A percentile compares a stretch with the other conserved stretches of the same genome.
Conservation (phyloP, 2,113 vertebrate genomes). For the Pitta sordida region DNA sequence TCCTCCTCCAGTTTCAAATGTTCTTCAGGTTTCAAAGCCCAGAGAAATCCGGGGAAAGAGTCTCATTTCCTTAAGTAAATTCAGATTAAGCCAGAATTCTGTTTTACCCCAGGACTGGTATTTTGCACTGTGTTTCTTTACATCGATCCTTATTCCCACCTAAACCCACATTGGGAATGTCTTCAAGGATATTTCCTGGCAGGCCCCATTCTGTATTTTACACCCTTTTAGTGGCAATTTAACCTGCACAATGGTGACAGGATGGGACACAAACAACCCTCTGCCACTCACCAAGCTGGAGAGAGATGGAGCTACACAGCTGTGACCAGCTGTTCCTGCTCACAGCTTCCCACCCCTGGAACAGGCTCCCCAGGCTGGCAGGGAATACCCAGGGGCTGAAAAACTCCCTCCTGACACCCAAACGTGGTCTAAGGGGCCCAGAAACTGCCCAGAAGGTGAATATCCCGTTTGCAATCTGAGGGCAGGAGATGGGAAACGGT, state of each 20-base stretch:
- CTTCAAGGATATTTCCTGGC: not conserved
- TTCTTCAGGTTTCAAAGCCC: not conserved
- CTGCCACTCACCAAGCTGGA: not conserved
- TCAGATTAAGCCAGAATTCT: not conserved
- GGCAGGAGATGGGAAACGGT: not conserved
- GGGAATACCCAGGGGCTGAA: not conserved
- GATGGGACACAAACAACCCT: not conserved
- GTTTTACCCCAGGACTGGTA: fast-evolving
- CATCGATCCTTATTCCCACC: fast-evolving
- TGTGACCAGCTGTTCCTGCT: not conserved
- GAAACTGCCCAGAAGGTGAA: not conserved
- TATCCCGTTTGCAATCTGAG: fast-evolving
- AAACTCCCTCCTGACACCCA: not conserved
- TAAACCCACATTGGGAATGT: fast-evolving
- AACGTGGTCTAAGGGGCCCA: fast-evolving
- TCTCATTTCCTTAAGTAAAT: not conserved
- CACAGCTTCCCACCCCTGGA: not conserved
- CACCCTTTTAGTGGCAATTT: not conserved
- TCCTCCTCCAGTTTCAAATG: not conserved
- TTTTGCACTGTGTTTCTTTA: fast-evolving
- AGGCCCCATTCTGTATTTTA: not conserved
- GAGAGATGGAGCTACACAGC: not conserved
- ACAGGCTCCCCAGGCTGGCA: not conserved
- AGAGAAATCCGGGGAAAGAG: not conserved
- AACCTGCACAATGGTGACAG: not conserved